phyloP scores from a whole-genome alignment of 2,888 invertebrate genomes.

The Leptopilina drosophilae region DNA sequence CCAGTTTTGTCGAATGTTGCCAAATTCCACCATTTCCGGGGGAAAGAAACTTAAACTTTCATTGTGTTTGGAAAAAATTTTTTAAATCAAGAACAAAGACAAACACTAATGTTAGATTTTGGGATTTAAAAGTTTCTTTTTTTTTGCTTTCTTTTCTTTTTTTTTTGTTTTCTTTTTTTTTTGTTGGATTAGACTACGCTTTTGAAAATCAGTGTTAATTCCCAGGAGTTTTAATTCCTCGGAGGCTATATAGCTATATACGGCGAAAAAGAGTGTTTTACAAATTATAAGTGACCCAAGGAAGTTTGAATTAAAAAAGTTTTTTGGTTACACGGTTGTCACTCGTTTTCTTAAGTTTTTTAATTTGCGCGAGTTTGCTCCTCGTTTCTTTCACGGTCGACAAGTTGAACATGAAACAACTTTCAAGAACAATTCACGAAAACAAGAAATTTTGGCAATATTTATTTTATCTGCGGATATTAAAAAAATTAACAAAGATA shows the following conservation, averaged over 20 bases:
- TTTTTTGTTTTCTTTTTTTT: no score
- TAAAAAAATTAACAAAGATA: no score
- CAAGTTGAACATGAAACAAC: conserved; percentile 17
- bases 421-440: conserved; percentile 5
- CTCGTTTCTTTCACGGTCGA: conserved; percentile 15
- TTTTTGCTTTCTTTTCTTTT: no score
- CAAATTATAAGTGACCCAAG: conserved; percentile 7
- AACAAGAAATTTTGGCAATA: not conserved
- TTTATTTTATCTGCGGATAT: no score
- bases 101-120: no score
- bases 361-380: conserved; percentile 17
- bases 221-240: not conserved
- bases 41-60: conserved; percentile 51
- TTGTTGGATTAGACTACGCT: no score
- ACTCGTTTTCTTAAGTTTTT: conserved; percentile 20
- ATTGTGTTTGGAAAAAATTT: conserved; percentile 34
- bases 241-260: not conserved
- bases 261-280: not conserved
- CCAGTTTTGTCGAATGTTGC: conserved; percentile 62
- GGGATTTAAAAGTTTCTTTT: no score
- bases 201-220: conserved; percentile 1
- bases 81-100: no score
- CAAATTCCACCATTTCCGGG: conserved; percentile 64
- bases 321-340: conserved; percentile 17
- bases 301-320: conserved; percentile 17